Base-by-base conservation (phyloP, 2,113 vertebrate genomes). In the Cyanoramphus novaezelandiae region DNA sequence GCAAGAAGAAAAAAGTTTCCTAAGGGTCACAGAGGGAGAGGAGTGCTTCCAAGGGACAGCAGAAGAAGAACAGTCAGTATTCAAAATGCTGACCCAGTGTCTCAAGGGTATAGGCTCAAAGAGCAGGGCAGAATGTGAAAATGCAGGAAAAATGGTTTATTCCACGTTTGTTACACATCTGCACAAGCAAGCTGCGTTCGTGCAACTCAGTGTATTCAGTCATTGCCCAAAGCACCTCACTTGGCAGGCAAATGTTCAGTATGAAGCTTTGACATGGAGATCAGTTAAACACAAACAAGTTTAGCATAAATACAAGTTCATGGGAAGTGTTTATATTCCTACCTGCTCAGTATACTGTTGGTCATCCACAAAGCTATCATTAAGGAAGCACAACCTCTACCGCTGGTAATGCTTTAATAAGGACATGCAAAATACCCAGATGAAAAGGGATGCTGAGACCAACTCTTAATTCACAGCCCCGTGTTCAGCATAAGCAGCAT, bases 1-100 rank as follows among this genome's bases (percentile, higher is more conserved):
- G 60, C 65, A 76, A 64, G n/a, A 86, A 41, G 23, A 71, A 17
- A 82, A 82, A 92, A 53, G 41, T 72, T 41, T 69, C 79, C 37
- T 89, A 81, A 92, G 92, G 83, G 86, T 87, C 95, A 82, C 47
- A 8, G 50, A 90, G 62, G 43, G 39, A 95, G 50, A 88, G 47
- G 53, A 93, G 37, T 0, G 0, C 62, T 88, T 86, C 57, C 62
- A 72, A 86, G 57, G 0, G 21, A 88, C 50, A 95, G 59, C 16
- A 71, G 68, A 76, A 63, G 49, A 69, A 76, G 33, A 90, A 67
- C 3, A 82, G 59, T 35, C 47, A 62, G 28, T 62, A 33, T 39
- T 67, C 71, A 80, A 80, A 93, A 31, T 1, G 5, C 46, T 90
- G 64, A 76, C 46, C 46, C 33, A 19, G 31, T 53, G 24, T 17